phyloP scores from a whole-genome alignment of 2,797 vertebrate genomes.

The Pygocentrus nattereri region DNA sequence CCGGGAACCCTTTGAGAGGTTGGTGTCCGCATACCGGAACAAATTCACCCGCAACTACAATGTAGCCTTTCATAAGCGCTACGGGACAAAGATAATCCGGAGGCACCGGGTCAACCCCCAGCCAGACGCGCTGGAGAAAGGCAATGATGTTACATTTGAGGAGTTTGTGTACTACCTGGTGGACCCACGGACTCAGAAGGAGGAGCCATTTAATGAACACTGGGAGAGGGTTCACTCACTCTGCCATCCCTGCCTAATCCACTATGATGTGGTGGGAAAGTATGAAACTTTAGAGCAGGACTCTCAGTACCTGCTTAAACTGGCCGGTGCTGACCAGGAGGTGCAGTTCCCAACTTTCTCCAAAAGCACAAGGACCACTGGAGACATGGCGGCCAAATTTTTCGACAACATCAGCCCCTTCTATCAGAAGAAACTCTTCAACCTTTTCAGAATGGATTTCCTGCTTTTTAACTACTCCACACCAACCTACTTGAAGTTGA shows the following conservation, averaged over 20 bases:
- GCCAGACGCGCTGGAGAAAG: slow-evolving; percentile 80
- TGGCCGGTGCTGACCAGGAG: slow-evolving; percentile 77
- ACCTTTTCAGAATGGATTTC: slow-evolving; percentile 96
- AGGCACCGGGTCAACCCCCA: slow-evolving; percentile 83
- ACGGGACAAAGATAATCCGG: slow-evolving; percentile 90
- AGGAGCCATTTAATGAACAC: slow-evolving; percentile 93
- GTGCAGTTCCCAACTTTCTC: slow-evolving; percentile 86
- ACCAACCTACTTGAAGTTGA: slow-evolving; percentile 87
- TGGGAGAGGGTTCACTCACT: slow-evolving; percentile 95
- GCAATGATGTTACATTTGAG: slow-evolving; percentile 87
- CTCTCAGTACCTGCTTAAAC: slow-evolving; percentile 84
- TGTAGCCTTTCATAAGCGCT: slow-evolving; percentile 92
- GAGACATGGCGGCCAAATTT: slow-evolving; percentile 85
- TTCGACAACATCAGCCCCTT: slow-evolving; percentile 91
- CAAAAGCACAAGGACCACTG: slow-evolving; percentile 82
- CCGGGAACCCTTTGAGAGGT: slow-evolving; percentile 92
- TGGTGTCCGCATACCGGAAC: slow-evolving; percentile 94
- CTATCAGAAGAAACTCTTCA: slow-evolving; percentile 93
- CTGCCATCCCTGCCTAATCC: slow-evolving; percentile 94
- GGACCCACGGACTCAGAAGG: slow-evolving; percentile 88
- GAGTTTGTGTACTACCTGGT: slow-evolving; percentile 95
- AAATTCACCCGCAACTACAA: slow-evolving; percentile 94
- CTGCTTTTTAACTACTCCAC: slow-evolving; percentile 95
- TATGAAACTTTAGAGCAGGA: slow-evolving; percentile 92
- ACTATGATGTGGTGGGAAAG: slow-evolving; percentile 94